Base-by-base conservation (phyloP, 2,888 invertebrate genomes). In the Drosophila stalkeri region DNA sequence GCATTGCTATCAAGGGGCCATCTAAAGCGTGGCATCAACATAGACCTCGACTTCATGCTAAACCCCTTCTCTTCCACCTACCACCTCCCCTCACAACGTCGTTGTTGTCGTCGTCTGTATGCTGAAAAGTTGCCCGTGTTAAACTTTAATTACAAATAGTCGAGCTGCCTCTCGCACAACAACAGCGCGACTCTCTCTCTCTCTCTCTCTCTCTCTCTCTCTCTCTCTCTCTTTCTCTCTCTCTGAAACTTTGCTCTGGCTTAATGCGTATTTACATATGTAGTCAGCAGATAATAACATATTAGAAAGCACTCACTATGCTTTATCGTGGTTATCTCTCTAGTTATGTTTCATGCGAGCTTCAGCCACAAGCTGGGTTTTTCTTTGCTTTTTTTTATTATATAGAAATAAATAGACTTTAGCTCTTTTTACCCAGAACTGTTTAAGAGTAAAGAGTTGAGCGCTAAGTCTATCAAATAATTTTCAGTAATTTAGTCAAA, bases 141-240 rank as follows among this genome's bases (percentile, higher is more conserved):
- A 74, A 86, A 89, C 89, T 86, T 86, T 86, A 86, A 86, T 86
- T 86, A 86, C 85, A 86, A 80, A 82, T 77, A 80, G 46, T 76
- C 69, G 46, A 68, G 59, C 55, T 56, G 27, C 64, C 56, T 52
- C 52, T 60, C 56, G 47, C 37, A 27, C 79, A 68, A 63, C 79
- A 75, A 65, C 61, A 51, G 18, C 75, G 66, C 80, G 77, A 52
- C 41, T 41, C 41, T n/a, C n/a, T n/a, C n/a, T n/a, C n/a, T n/a
- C n/a, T n/a, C n/a, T n/a, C n/a, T n/a, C n/a, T n/a, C n/a, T n/a
- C n/a, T n/a, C n/a, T n/a, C n/a, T n/a, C n/a, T n/a, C n/a, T n/a
- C n/a, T n/a, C n/a, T n/a, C n/a, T n/a, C n/a, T n/a, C n/a, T n/a
- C n/a, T n/a, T n/a, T n/a, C n/a, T n/a, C n/a, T n/a, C 41, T 41